Base-by-base conservation (phyloP, 64 coral and sea anemone genomes). In the Orbicella faveolata region DNA sequence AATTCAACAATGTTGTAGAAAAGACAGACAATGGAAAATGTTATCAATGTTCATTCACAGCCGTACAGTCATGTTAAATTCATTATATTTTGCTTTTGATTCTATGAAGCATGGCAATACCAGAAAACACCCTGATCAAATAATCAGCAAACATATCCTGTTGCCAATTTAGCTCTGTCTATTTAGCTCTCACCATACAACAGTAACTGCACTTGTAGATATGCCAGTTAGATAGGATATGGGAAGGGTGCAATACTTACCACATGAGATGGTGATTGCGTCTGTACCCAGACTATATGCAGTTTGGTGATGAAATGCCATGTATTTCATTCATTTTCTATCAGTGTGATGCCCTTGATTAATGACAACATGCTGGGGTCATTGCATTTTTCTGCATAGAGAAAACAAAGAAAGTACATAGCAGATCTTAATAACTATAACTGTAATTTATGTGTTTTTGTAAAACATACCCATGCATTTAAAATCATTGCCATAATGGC, bases 121-220 rank as follows among this genome's bases (percentile, higher is more conserved):
- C 39, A 85, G 82, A 85, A 84, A 85, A 48, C 82, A 85, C 64
- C 82, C 65, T 73, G 82, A 85, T 85, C 23, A 36, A 17, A 64
- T 16, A 39, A 73, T 85, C 21, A 30, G 23, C 65, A 68, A 85
- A 30, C 15, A 52, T 72, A 33, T 2, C 14, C 14, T 26, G 64
- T 15, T 9, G 72, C 18, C 9, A 39, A n/a, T 33, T 52, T 72
- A 52, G 25, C 20, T 72, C 3, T 73, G 3, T 20, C 36, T 19
- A 23, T 72, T 23, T 39, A 85, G 30, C 20, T 70, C 18, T 52
- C 13, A 30, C 20, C 6, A 52, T 23, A 15, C 1, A 18, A 9
- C 14, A 34, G 37, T 85, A 72, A 44, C 67, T 83, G 52, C n/a
- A 61, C 30, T 35, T 34, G 21, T 34, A 74, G n/a, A 74, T 74